These are phyloP conservation scores for Carassius auratus DNA, from an alignment of 2,113 vertebrate species.

Conservation along the genomic window DNA sequence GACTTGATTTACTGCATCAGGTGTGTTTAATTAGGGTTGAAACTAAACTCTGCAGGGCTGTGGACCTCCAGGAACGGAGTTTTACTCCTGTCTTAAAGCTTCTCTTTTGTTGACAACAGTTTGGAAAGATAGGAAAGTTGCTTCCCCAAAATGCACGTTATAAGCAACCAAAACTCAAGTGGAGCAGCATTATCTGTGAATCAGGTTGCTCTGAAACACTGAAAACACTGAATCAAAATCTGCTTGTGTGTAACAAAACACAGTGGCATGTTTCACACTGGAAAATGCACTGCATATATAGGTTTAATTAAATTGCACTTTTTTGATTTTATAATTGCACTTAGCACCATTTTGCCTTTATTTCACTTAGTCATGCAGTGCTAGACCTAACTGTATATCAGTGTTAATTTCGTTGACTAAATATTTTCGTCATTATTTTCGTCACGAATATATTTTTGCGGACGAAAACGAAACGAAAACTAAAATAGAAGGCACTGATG, in stretches of 20 bases:
- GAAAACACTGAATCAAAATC: background rate
- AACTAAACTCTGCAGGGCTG: background rate
- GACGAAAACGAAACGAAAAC: no score
- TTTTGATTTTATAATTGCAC: background rate
- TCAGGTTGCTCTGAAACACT: background rate
- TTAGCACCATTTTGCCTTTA: background rate
- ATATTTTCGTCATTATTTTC: no score
- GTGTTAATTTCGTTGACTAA: no score
- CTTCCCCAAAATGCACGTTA: background rate
- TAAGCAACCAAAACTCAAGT: background rate
- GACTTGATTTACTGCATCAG: background rate
- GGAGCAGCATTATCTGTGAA: background rate
- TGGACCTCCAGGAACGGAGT: background rate
- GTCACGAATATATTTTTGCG: no score
- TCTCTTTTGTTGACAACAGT: background rate
- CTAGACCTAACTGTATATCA: conserved; percentile 10
- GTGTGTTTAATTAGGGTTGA: background rate
- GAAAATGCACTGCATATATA: background rate
- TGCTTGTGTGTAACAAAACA: background rate
- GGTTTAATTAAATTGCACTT: background rate
- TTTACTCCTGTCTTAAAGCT: background rate
- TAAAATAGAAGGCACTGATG: no score
- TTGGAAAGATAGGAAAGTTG: background rate
- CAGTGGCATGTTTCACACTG: background rate
- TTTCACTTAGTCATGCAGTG: background rate